A percentile compares a stretch with the other conserved stretches of the same genome.
These are phyloP conservation scores for Dipodomys spectabilis DNA, from an alignment of 2,113 vertebrate species.

Conservation along the genomic window DNA sequence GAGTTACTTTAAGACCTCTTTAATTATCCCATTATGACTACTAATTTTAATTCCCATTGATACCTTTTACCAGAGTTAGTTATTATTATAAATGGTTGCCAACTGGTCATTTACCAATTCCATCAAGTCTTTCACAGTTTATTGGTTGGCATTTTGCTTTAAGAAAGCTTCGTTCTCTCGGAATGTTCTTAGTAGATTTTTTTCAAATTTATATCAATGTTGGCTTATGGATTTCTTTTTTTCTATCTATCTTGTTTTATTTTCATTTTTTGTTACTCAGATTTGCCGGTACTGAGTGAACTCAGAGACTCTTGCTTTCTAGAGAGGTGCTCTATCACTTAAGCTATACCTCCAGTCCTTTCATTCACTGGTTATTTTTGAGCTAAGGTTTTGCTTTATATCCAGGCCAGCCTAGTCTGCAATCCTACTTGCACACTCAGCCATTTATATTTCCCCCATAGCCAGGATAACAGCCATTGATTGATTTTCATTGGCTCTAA, in stretches of 20 bases:
- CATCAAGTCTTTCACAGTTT: not conserved
- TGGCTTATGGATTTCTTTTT: not conserved
- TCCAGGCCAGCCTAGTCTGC: too few species aligned
- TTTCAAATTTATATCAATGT: not conserved
- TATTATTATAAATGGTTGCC: not conserved
- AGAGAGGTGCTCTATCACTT: too few species aligned
- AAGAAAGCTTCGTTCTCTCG: not conserved
- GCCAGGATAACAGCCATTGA: too few species aligned
- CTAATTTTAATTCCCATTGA: not conserved
- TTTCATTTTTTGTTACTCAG: not conserved
- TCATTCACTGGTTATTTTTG: too few species aligned
- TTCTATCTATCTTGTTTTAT: not conserved
- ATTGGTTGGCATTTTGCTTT: not conserved
- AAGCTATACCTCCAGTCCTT: not conserved
- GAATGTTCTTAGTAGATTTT: conserved; percentile 1
- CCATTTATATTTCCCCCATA: not conserved
- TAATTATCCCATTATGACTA: not conserved
- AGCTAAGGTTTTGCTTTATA: too few species aligned
- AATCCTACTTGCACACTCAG: not conserved
- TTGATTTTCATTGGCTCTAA: too few species aligned
- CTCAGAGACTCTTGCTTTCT: too few species aligned
- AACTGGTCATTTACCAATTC: not conserved
- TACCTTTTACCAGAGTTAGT: not conserved
- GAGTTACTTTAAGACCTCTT: not conserved
- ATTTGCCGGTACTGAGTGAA: not conserved